Evolutionary conservation across 2,888 invertebrate genomes (phyloP).

Genomic region (Brachyopa scutellaris): DNA sequence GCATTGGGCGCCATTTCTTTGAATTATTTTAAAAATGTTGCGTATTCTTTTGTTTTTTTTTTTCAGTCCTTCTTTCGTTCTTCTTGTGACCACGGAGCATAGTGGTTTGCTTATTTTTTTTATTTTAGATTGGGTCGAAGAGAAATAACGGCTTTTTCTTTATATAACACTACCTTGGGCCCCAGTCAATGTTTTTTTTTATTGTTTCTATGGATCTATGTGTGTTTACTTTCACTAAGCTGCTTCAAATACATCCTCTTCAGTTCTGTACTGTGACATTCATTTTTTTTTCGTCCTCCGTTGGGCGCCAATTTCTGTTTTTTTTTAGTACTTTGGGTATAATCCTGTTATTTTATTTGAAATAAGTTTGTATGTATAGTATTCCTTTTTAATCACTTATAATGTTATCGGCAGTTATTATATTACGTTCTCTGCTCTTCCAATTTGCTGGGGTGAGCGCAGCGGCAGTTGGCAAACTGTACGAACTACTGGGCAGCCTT

Average conservation of each 20-base stretch:
- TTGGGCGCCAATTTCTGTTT: constrained; percentile 39
- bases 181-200: no score
- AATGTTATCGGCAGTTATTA: constrained; percentile 75
- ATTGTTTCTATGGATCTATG: no score
- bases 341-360: background rate
- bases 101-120: no score
- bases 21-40: constrained; percentile 27
- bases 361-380: background rate
- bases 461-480: constrained; percentile 74
- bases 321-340: background rate
- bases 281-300: constrained; percentile 5
- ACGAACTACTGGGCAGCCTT: constrained; percentile 75
- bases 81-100: no score
- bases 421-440: constrained; percentile 76
- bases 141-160: no score
- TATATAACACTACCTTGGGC: no score
- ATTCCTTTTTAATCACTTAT: constrained; percentile 75
- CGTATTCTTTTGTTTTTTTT: background rate
- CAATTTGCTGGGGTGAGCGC: constrained; percentile 75
- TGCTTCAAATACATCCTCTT: no score
- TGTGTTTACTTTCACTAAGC: no score
- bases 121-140: background rate
- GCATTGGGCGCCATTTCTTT: constrained; percentile 43
- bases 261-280: no score
- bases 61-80: no score